A percentile compares a stretch with the other conserved stretches of the same genome.
phyloP scores from a whole-genome alignment of 1,140 invertebrate genomes.

The Drosophila sucinea region DNA sequence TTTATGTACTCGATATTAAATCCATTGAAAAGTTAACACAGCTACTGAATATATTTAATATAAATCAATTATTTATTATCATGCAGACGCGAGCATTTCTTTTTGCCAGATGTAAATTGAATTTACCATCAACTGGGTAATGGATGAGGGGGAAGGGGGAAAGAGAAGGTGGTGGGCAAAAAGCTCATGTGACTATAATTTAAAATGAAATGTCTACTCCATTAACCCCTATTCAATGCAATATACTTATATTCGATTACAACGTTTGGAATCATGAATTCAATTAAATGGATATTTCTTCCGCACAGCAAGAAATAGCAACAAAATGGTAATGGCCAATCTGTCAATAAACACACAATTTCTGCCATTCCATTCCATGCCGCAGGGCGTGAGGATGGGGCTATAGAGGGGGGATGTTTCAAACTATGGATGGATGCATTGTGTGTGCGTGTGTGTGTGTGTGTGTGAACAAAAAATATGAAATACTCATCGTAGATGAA shows the following conservation, averaged over 20 bases:
- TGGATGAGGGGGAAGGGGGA: not conserved
- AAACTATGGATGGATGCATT: slow-evolving; percentile 47
- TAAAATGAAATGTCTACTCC: slow-evolving; percentile 2
- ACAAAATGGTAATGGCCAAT: slow-evolving; percentile 12
- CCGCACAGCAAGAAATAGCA: not conserved
- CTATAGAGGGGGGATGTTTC: not conserved
- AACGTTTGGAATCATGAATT: slow-evolving; percentile 1
- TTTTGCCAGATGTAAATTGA: slow-evolving; percentile 11
- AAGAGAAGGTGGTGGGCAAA: not conserved
- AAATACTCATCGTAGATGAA: not conserved
- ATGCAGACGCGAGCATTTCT: too few species aligned
- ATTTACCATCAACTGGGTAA: not conserved
- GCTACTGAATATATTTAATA: too few species aligned
- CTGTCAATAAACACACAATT: slow-evolving; percentile 7
- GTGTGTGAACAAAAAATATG: not conserved
- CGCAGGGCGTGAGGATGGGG: not conserved
- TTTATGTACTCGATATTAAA: too few species aligned
- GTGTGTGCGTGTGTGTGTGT: slow-evolving; percentile 16
- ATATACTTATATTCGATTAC: slow-evolving; percentile 2
- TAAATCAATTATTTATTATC: too few species aligned
- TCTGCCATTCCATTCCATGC: not conserved
- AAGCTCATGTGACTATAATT: not conserved
- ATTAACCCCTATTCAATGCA: not conserved
- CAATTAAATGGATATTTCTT: slow-evolving; percentile 7
- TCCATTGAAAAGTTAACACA: too few species aligned